A percentile compares a stretch with the other conserved stretches of the same genome.
phyloP scores from a whole-genome alignment of 2,888 invertebrate genomes.

The Lasioglossum calceatum region DNA sequence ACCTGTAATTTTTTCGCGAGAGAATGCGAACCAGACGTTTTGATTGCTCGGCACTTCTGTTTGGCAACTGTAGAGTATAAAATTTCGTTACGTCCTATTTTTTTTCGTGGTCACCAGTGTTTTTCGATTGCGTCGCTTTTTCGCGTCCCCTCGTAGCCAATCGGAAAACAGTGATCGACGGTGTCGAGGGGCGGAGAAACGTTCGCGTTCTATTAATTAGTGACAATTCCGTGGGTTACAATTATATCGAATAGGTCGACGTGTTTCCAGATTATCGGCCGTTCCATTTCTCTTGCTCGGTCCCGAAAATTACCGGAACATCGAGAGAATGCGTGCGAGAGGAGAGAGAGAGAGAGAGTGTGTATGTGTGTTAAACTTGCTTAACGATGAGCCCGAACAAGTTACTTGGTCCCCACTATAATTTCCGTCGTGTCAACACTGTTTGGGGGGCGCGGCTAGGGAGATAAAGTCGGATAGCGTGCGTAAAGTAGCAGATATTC shows the following conservation, averaged over 20 bases:
- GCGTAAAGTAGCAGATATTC: conserved; percentile 40
- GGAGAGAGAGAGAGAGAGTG: too few relatives aligned
- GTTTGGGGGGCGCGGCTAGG: background rate
- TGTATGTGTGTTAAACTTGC: conserved; percentile 9
- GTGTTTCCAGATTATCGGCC: background rate
- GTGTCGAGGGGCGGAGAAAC: background rate
- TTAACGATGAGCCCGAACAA: conserved; percentile 28
- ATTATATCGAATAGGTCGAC: background rate
- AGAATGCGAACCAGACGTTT: background rate
- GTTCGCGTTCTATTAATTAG: conserved; percentile 9
- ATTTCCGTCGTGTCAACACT: conserved; percentile 34
- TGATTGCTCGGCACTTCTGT: background rate
- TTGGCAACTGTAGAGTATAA: background rate
- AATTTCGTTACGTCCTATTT: background rate
- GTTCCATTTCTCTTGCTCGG: background rate
- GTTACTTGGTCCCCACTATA: background rate
- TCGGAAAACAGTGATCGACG: background rate
- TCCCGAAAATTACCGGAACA: background rate
- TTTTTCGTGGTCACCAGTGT: background rate
- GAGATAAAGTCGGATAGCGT: conserved; percentile 23
- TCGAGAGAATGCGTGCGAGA: background rate
- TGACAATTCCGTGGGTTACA: background rate
- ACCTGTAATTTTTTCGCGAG: background rate
- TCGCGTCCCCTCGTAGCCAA: background rate
- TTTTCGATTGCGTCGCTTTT: background rate